These are phyloP conservation scores for Leucoraja erinaceus DNA, from an alignment of 2,113 vertebrate genomes.

Conservation along the genomic window DNA sequence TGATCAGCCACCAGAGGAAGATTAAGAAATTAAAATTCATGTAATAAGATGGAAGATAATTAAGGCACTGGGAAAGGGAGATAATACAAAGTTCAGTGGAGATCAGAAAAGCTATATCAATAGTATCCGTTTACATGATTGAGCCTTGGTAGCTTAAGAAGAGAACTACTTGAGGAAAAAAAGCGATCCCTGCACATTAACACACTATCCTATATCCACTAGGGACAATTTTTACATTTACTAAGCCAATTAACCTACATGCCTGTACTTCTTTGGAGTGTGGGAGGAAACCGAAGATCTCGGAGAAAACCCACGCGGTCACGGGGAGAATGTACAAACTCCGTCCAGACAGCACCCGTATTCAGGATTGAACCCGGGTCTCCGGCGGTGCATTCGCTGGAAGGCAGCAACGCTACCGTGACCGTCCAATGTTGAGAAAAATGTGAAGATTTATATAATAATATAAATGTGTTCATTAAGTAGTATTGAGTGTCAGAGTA, in stretches of 20 bases:
- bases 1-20: not conserved
- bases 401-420: no score
- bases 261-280: no score
- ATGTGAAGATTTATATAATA: not conserved
- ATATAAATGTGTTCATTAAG: not conserved
- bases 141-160: not conserved
- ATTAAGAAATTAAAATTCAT: not conserved
- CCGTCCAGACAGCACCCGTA: no score
- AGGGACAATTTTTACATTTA: no score
- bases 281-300: no score
- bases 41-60: not conserved
- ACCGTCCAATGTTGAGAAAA: not conserved
- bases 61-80: not conserved
- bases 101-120: not conserved
- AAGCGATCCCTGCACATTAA: no score
- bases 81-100: not conserved
- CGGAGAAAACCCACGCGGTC: no score
- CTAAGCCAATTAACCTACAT: no score
- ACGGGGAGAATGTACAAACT: no score
- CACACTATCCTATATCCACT: no score
- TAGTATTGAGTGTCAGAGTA: not conserved
- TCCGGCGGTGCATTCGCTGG: no score
- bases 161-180: not conserved
- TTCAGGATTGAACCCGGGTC: no score
- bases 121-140: not conserved